Base-by-base conservation (phyloP, 2,113 vertebrate species). In the Chrysochloris asiatica region DNA sequence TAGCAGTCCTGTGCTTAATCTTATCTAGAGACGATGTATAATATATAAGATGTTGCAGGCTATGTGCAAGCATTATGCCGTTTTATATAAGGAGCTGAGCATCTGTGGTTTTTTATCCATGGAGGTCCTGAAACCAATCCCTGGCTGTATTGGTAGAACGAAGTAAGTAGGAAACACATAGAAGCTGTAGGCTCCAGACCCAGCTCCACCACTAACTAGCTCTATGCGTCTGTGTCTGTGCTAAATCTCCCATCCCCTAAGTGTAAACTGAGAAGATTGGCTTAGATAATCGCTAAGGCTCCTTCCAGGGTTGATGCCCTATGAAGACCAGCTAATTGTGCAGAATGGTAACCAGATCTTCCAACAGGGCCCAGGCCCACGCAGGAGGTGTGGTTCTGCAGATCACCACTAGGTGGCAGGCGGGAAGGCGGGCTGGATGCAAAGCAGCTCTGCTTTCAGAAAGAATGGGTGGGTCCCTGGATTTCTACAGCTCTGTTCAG, bases 351-450 rank as follows among this genome's bases (percentile, higher is more conserved):
- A 87, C 14, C 0, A 7, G 38, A 88, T 4, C 80, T 50, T 6
- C 28, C 30, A 6, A 30, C 22, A 0, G 43, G 12, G n/a, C n/a
- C 43, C 48, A 2, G 16, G 5, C 4, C 52, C 0, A 3, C 16
- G 24, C 47, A 11, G 33, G 28, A 76, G 28, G 4, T 92, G 92
- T 30, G 13, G 65, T 95, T 93, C 91, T 36, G 4, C 45, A 48
- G 19, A 11, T 0, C 0, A 13, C 89, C 95, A 45, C 92, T 2
- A 87, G 95, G 45, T 69, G 96, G 95, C 93, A 83, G 54, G 71
- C 59, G 95, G 94, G 95, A 93, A 86, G 93, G 6, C 14, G 1
- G 43, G 43, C 63, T 4, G 4, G 3, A 2, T 0, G 54, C 61
- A 1, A 50, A 50, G 16, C 19, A 0, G 47, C 2, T 78, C 36